Evolutionary conservation across 2,888 invertebrate genomes (phyloP).

Genomic region (Leuctra nigra): DNA sequence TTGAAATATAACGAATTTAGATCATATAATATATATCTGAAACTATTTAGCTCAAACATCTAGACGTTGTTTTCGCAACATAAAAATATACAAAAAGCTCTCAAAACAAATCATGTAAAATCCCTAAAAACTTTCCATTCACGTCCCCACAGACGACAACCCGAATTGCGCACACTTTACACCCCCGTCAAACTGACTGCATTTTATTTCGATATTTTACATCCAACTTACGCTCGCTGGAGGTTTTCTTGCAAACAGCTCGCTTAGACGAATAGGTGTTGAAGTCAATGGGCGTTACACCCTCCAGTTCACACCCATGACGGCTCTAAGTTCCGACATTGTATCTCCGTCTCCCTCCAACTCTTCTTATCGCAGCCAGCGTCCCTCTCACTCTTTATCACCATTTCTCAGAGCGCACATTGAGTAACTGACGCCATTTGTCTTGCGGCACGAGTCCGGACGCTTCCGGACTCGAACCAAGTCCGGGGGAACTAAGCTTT

Average conservation of each 20-base stretch:
- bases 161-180: no score
- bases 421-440: slow-evolving; percentile 24
- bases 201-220: slow-evolving; percentile 1
- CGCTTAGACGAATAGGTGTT: neutral
- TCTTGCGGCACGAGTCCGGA: slow-evolving; percentile 17
- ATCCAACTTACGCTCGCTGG: no score
- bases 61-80: no score
- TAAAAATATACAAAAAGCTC: no score
- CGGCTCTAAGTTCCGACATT: neutral
- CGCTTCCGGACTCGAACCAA: slow-evolving; percentile 7
- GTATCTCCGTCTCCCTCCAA: neutral
- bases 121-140: no score
- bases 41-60: no score
- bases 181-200: neutral
- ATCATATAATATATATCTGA: no score
- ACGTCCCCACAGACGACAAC: no score
- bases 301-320: neutral
- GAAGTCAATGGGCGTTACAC: slow-evolving; percentile 6
- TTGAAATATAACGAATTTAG: no score
- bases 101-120: no score
- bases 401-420: slow-evolving; percentile 19
- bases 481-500: slow-evolving; percentile 9
- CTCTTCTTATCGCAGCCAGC: neutral
- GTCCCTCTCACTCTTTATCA: slow-evolving; percentile 18
- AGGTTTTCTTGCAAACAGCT: neutral